Evolutionary conservation across 2,888 invertebrate species (phyloP).

Genomic region (Seira sanloemensis): DNA sequence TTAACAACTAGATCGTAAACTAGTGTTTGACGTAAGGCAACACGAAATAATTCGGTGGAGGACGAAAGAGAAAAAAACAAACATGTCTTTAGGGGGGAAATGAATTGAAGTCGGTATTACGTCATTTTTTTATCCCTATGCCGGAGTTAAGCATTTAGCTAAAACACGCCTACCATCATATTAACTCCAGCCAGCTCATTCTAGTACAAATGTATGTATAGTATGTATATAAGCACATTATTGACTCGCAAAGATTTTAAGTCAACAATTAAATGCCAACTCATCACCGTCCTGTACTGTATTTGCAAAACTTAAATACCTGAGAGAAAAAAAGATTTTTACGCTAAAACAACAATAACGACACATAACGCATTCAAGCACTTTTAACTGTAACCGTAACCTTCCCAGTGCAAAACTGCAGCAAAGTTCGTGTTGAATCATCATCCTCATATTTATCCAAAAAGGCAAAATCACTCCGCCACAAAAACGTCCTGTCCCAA

Average conservation of each 20-base stretch:
- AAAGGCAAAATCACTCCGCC: no score
- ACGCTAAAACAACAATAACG: slow-evolving; percentile 12
- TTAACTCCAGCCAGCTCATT: neutral
- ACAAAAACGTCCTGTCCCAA: no score
- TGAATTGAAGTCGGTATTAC: neutral
- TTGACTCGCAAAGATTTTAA: slow-evolving; percentile 43
- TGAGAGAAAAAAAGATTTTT: neutral
- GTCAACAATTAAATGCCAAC: slow-evolving; percentile 62
- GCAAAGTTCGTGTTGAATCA: no score
- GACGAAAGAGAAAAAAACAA: neutral
- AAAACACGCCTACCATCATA: slow-evolving; percentile 3
- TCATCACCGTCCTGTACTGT: slow-evolving; percentile 35
- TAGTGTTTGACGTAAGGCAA: slow-evolving; percentile 8
- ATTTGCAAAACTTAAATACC: slow-evolving; percentile 6
- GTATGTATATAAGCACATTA: slow-evolving; percentile 6
- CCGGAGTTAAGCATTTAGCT: neutral
- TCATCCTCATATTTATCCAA: no score
- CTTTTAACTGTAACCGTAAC: slow-evolving; percentile 33
- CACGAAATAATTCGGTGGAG: slow-evolving; percentile 7
- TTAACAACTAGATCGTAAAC: slow-evolving; percentile 14
- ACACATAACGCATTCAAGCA: slow-evolving; percentile 2
- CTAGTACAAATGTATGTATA: neutral
- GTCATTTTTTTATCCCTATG: neutral
- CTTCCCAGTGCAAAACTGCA: slow-evolving; percentile 36
- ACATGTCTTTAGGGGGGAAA: neutral